Percentiles rank a stretch among this genome's conserved stretches.
Conservation (phyloP, 2,113 vertebrate species). For the Rhadina sibilatrix region DNA sequence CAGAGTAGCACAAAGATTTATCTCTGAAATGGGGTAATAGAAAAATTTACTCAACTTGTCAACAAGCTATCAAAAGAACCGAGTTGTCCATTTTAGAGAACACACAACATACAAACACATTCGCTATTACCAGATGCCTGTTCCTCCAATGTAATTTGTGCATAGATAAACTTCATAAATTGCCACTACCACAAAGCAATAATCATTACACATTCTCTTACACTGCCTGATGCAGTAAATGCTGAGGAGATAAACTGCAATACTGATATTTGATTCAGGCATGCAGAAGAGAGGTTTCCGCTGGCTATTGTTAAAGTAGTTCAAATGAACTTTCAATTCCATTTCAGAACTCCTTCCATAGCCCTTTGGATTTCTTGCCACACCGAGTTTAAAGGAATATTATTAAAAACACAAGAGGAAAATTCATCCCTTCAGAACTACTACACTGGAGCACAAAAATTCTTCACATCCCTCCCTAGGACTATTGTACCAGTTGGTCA, state of each 20-base stretch:
- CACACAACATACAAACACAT: not conserved
- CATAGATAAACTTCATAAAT: not conserved
- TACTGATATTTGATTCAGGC: not conserved
- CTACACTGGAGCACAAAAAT: not conserved
- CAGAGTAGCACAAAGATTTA: not conserved
- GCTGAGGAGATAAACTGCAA: not conserved
- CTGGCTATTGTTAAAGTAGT: not conserved
- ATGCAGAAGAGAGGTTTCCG: not conserved
- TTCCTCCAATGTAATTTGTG: not conserved
- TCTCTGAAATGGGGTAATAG: not conserved
- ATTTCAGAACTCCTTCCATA: not conserved
- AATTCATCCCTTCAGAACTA: not conserved
- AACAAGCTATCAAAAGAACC: not conserved
- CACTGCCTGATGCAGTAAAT: not conserved
- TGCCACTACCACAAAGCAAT: not conserved
- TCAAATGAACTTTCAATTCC: not conserved
- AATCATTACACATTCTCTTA: not conserved
- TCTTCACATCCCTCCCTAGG: not conserved
- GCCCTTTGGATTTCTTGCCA: not conserved
- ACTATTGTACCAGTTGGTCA: rapidly evolving
- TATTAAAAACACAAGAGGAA: not conserved
- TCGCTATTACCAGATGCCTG: not conserved
- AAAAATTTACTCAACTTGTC: not conserved
- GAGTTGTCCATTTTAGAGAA: not conserved
- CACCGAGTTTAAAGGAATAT: not conserved